These are phyloP conservation scores for Eupithecia dodoneata DNA, from an alignment of 2,888 invertebrate species.

Conservation along the genomic window DNA sequence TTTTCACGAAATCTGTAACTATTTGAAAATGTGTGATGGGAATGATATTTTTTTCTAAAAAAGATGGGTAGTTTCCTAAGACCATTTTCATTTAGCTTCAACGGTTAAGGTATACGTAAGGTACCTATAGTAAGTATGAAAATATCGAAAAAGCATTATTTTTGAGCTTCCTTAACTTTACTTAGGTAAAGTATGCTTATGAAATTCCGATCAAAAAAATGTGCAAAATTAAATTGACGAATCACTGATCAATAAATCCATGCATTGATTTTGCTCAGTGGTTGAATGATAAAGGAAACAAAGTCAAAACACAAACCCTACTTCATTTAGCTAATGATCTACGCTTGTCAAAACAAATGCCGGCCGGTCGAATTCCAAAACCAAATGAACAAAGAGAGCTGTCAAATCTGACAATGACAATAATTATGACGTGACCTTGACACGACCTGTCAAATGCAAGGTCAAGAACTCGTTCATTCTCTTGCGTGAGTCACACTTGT, in stretches of 20 bases:
- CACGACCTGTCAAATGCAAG: slow-evolving; percentile 62
- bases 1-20: too few relatives aligned
- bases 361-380: slow-evolving; percentile 40
- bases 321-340: slow-evolving; percentile 2
- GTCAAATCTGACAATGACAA: slow-evolving; percentile 66
- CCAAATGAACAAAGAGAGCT: slow-evolving; percentile 51
- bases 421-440: slow-evolving; percentile 62
- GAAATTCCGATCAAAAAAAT: background rate
- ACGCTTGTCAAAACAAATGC: slow-evolving; percentile 27
- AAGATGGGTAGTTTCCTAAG: too few relatives aligned
- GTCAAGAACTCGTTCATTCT: slow-evolving; percentile 52
- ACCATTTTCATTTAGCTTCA: too few relatives aligned
- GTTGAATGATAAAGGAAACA: background rate
- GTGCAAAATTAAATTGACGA: background rate
- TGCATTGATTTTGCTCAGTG: background rate
- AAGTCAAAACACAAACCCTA: background rate
- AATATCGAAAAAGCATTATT: too few relatives aligned
- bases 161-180: too few relatives aligned
- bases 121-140: too few relatives aligned
- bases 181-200: too few relatives aligned
- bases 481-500: slow-evolving; percentile 18
- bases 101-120: too few relatives aligned
- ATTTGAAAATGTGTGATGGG: too few relatives aligned
- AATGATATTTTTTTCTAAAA: too few relatives aligned
- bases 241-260: background rate